Evolutionary conservation across 2,113 vertebrate species (phyloP).

Genomic region (Calidris pugnax): DNA sequence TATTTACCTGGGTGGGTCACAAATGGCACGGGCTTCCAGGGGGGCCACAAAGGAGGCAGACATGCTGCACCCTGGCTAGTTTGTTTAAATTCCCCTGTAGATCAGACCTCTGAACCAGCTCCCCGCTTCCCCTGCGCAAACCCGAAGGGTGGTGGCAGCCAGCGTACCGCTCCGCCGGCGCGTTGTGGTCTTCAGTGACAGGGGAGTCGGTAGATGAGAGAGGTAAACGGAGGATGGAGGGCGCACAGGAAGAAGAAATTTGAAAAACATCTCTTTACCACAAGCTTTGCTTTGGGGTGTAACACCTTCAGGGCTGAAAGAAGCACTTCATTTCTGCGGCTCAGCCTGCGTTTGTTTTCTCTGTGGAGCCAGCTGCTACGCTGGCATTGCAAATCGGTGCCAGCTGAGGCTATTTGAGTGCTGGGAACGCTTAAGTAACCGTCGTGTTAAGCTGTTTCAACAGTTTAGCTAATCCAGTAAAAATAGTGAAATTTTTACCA

Average conservation of each 20-base stretch:
- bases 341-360: neutral
- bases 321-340: neutral
- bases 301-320: constrained; percentile 4
- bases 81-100: neutral
- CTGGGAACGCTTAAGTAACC: neutral
- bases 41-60: neutral
- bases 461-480: constrained; percentile 10
- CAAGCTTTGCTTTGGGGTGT: neutral
- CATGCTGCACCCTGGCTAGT: neutral
- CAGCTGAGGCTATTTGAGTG: neutral
- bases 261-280: neutral
- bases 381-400: constrained; percentile 6
- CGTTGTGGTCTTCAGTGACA: neutral
- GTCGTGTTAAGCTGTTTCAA: neutral
- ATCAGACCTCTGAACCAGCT: neutral
- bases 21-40: neutral
- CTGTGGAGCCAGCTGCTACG: constrained; percentile 7
- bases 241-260: neutral
- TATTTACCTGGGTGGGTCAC: neutral
- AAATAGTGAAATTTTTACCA: constrained; percentile 6
- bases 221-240: neutral
- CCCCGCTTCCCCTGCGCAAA: neutral
- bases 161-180: accelerated
- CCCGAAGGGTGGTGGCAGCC: neutral
- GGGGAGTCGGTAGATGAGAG: neutral